Percentiles rank a stretch among this genome's conserved stretches.
These are phyloP conservation scores for Calliscelio sp. DNA, from an alignment of 2,888 invertebrate genomes.

Conservation along the genomic window DNA sequence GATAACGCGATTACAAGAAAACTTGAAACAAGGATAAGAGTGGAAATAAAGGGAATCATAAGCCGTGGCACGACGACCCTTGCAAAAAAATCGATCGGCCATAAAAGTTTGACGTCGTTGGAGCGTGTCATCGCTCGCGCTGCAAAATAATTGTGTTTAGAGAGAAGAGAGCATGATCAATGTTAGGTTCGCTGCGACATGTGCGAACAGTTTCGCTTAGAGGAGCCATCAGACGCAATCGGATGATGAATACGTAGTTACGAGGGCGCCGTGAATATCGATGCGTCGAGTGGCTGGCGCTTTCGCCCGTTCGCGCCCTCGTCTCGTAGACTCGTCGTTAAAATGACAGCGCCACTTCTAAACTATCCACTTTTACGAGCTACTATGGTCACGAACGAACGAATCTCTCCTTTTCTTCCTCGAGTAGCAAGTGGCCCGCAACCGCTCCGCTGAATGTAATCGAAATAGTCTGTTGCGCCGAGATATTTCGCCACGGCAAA, in stretches of 20 bases:
- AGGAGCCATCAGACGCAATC: slow-evolving; percentile 54
- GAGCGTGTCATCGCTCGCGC: neutral
- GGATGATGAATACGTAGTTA: slow-evolving; percentile 64
- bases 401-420: slow-evolving; percentile 2
- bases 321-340: slow-evolving; percentile 59
- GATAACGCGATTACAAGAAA: slow-evolving; percentile 31
- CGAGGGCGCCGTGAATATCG: slow-evolving; percentile 61
- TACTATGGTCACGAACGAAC: slow-evolving; percentile 54
- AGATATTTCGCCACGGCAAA: slow-evolving; percentile 52
- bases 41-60: slow-evolving; percentile 1
- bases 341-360: slow-evolving; percentile 58
- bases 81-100: slow-evolving; percentile 25
- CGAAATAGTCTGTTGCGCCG: slow-evolving; percentile 55
- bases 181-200: slow-evolving; percentile 44
- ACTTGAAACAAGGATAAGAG: neutral
- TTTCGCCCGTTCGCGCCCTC: slow-evolving; percentile 55
- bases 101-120: slow-evolving; percentile 32
- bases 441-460: slow-evolving; percentile 52
- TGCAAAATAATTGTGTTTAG: slow-evolving; percentile 60
- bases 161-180: slow-evolving; percentile 52
- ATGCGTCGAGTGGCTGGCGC: slow-evolving; percentile 47
- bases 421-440: neutral
- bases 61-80: neutral
- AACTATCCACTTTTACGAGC: slow-evolving; percentile 61
- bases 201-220: slow-evolving; percentile 59